Percentiles rank a stretch among this genome's conserved stretches.
Conservation (phyloP, 2,888 invertebrate species). For the Drosophila anomelani region DNA sequence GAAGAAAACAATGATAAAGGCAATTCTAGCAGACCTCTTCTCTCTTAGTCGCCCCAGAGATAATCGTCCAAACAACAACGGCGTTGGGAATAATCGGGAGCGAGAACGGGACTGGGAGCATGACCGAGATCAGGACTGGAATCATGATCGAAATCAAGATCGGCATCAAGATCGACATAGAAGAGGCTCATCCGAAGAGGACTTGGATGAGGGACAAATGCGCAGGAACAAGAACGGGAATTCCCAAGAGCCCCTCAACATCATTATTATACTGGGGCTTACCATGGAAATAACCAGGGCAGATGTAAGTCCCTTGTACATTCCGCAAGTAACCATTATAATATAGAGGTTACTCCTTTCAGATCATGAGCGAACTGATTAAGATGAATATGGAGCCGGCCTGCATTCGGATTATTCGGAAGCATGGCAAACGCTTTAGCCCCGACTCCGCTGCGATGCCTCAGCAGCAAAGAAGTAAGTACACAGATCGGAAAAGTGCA, state of each 20-base stretch:
- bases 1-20: not conserved
- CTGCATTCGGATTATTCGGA: constrained; percentile 92
- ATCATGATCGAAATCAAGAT: constrained; percentile 48
- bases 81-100: constrained; percentile 9
- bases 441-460: constrained; percentile 20
- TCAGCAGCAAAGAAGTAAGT: constrained; percentile 32
- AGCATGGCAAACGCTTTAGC: constrained; percentile 92
- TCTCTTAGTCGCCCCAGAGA: constrained; percentile 12
- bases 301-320: constrained; percentile 86
- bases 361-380: constrained; percentile 92
- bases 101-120: constrained; percentile 38
- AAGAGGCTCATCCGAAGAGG: constrained; percentile 79
- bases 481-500: constrained; percentile 1
- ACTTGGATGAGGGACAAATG: constrained; percentile 85
- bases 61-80: constrained; percentile 7
- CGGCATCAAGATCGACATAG: constrained; percentile 50
- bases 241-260: constrained; percentile 84
- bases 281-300: constrained; percentile 91
- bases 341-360: constrained; percentile 69
- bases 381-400: constrained; percentile 90
- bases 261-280: constrained; percentile 90
- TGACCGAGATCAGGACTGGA: constrained; percentile 41
- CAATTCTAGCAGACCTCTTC: not conserved
- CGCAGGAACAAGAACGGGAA: constrained; percentile 85
- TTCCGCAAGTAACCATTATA: not conserved